These are phyloP conservation scores for Ammospiza nelsoni DNA, from an alignment of 2,113 vertebrate genomes.

Conservation along the genomic window DNA sequence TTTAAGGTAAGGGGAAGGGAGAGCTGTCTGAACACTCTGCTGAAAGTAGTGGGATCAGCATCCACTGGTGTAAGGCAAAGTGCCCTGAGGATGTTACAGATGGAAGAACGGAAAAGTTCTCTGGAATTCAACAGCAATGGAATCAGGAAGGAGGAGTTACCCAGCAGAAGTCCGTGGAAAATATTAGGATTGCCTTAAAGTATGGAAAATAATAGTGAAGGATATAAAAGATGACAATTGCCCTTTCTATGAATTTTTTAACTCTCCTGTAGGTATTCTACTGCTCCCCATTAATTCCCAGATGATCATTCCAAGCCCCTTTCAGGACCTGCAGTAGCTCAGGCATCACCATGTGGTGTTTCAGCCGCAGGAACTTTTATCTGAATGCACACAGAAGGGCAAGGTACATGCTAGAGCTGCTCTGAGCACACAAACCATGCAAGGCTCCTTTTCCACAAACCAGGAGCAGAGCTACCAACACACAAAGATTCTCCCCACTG, in stretches of 20 bases:
- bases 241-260: neutral
- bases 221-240: neutral
- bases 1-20: neutral
- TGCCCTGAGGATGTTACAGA: accelerated
- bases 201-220: neutral
- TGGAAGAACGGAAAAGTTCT: neutral
- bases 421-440: neutral
- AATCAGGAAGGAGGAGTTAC: neutral
- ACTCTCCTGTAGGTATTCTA: neutral
- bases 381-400: neutral
- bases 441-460: slow-evolving; percentile 20
- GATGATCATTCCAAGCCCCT: neutral
- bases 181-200: neutral
- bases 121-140: neutral
- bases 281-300: neutral
- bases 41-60: neutral
- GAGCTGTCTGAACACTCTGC: neutral
- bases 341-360: neutral
- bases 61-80: neutral
- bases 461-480: neutral
- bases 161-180: neutral
- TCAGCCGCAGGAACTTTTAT: neutral
- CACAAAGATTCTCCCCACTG: neutral
- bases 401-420: neutral
- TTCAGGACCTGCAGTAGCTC: neutral